A percentile compares a stretch with the other conserved stretches of the same genome.
These are phyloP conservation scores for Phocoena sinus DNA, from an alignment of 2,113 vertebrate species.

Conservation along the genomic window DNA sequence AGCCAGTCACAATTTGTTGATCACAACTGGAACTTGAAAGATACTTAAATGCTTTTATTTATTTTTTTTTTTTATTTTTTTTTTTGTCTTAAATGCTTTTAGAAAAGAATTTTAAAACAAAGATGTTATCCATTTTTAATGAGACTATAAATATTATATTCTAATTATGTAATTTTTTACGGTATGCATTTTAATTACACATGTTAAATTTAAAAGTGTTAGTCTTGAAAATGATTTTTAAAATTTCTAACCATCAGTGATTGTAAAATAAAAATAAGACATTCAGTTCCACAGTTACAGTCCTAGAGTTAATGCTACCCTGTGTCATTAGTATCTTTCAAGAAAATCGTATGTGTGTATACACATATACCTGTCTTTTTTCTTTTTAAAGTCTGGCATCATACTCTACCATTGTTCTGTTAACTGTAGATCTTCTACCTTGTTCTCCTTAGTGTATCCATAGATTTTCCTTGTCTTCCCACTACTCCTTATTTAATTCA, in stretches of 20 bases:
- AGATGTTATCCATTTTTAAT: slow-evolving; percentile 1
- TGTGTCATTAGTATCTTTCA: neutral
- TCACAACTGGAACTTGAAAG: neutral
- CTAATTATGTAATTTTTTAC: neutral
- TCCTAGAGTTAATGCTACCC: neutral
- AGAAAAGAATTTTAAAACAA: slow-evolving; percentile 21
- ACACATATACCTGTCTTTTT: neutral
- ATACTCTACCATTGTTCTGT: neutral
- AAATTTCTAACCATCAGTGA: neutral
- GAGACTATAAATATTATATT: slow-evolving; percentile 11
- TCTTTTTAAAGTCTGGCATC: neutral
- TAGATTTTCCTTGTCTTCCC: neutral
- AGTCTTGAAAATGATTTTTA: neutral
- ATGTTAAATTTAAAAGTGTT: slow-evolving; percentile 19
- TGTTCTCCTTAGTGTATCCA: neutral
- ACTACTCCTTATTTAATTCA: neutral
- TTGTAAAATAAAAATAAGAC: slow-evolving; percentile 24
- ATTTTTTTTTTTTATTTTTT: no score
- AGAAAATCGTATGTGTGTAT: neutral
- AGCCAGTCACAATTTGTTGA: neutral
- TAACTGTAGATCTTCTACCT: neutral
- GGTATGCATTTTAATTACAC: neutral
- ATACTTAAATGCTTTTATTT: slow-evolving; percentile 24
- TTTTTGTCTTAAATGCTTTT: slow-evolving; percentile 32
- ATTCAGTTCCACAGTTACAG: neutral